Conservation (phyloP, 2,888 invertebrate species). For the Eubasilissa splendida region DNA sequence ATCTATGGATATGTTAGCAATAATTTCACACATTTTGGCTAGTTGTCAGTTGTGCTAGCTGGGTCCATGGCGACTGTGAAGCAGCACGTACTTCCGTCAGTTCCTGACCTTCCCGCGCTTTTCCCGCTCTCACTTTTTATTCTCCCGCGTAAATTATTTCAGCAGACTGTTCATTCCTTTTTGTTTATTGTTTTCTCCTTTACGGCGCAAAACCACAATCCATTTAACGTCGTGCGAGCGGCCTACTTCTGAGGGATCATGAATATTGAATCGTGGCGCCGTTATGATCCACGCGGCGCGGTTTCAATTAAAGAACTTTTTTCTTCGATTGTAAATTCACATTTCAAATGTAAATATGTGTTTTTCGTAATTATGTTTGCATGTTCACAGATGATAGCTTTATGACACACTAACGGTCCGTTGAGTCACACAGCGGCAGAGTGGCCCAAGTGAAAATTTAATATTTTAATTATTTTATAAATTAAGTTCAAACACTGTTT, state of each 20-base stretch:
- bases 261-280: too few species aligned
- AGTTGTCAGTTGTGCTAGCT: background rate
- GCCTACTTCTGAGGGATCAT: background rate
- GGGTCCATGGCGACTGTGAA: background rate
- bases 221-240: conserved; percentile 8
- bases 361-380: too few species aligned
- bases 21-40: background rate
- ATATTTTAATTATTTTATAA: too few species aligned
- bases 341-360: too few species aligned
- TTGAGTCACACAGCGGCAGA: too few species aligned
- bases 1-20: background rate
- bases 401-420: too few species aligned
- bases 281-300: too few species aligned
- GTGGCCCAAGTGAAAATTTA: too few species aligned
- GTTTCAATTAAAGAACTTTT: too few species aligned
- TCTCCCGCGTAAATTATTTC: conserved; percentile 11
- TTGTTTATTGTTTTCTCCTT: conserved; percentile 13
- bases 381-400: too few species aligned
- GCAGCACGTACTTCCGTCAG: background rate
- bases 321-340: too few species aligned
- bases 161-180: conserved; percentile 8
- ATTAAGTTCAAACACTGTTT: too few species aligned
- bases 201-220: conserved; percentile 7
- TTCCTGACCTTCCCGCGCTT: background rate
- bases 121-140: background rate